Evolutionary conservation across 2,888 invertebrate species (phyloP).

Genomic region (Synanthedon vespiformis): DNA sequence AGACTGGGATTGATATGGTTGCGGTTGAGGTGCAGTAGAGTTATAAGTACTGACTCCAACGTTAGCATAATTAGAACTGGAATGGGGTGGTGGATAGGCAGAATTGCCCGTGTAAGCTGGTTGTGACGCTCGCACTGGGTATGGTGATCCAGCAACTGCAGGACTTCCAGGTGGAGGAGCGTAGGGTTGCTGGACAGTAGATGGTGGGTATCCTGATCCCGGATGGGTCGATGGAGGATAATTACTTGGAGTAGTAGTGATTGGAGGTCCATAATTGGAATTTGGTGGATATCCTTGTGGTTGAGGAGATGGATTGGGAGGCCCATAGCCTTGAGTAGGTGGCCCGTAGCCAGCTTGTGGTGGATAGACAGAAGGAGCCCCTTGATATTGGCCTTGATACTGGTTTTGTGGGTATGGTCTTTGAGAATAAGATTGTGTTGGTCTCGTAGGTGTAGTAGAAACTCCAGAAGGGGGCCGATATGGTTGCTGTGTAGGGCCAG

Average conservation of each 20-base stretch:
- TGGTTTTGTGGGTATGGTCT: constrained; percentile 77
- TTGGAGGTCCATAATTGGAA: constrained; percentile 73
- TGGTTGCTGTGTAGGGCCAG: constrained; percentile 56
- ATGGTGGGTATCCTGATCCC: constrained; percentile 57
- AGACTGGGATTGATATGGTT: constrained; percentile 62
- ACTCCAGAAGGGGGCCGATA: constrained; percentile 64
- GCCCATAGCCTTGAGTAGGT: constrained; percentile 74
- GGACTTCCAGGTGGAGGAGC: constrained; percentile 62
- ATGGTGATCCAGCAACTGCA: constrained; percentile 50
- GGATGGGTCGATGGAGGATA: constrained; percentile 68
- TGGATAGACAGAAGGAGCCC: constrained; percentile 71
- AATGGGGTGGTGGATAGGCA: constrained; percentile 56
- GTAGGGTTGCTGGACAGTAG: constrained; percentile 59
- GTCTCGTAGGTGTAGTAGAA: constrained; percentile 68
- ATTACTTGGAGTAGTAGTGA: constrained; percentile 68
- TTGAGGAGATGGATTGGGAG: constrained; percentile 72
- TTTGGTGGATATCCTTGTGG: constrained; percentile 77
- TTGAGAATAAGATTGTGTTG: constrained; percentile 77
- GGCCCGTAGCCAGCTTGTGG: constrained; percentile 78
- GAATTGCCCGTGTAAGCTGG: constrained; percentile 59
- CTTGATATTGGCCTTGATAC: constrained; percentile 72
- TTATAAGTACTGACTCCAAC: constrained; percentile 61
- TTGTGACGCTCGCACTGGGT: constrained; percentile 53
- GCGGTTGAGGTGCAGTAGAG: constrained; percentile 57
- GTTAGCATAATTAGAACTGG: constrained; percentile 57